phyloP scores from a whole-genome alignment of 1,140 invertebrate species.

The Ceratina australensis region DNA sequence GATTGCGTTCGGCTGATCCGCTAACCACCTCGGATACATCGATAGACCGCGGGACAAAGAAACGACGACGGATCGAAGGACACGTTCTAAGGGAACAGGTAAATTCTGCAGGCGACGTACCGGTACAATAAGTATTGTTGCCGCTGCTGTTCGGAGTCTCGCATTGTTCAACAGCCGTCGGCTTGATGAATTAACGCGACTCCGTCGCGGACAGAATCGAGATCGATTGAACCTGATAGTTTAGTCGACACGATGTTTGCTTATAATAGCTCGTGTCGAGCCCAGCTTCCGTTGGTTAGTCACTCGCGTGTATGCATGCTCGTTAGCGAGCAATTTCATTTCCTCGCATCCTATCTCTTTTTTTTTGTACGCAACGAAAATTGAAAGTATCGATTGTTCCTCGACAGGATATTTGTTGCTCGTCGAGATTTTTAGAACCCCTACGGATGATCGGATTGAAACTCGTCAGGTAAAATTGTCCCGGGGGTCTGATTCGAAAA shows the following conservation, averaged over 20 bases:
- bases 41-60: not conserved
- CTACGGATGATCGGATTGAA: no score
- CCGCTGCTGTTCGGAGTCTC: not conserved
- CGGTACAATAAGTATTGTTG: conserved; percentile 6
- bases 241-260: not conserved
- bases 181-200: conserved; percentile 13
- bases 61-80: not conserved
- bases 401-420: not conserved
- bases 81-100: conserved; percentile 36
- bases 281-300: not conserved
- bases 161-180: conserved; percentile 7
- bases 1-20: conserved; percentile 20
- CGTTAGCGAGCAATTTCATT: conserved; percentile 11
- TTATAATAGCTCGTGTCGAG: not conserved
- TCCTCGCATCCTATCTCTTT: not conserved
- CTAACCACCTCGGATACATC: conserved; percentile 33
- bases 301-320: not conserved
- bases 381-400: not conserved
- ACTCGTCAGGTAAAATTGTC: no score
- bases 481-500: no score
- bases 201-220: not conserved
- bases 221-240: conserved; percentile 2
- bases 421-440: no score
- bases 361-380: not conserved
- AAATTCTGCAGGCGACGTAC: conserved; percentile 2